Conservation (phyloP, 2,113 vertebrate genomes). For the Gasterosteus aculeatus region DNA sequence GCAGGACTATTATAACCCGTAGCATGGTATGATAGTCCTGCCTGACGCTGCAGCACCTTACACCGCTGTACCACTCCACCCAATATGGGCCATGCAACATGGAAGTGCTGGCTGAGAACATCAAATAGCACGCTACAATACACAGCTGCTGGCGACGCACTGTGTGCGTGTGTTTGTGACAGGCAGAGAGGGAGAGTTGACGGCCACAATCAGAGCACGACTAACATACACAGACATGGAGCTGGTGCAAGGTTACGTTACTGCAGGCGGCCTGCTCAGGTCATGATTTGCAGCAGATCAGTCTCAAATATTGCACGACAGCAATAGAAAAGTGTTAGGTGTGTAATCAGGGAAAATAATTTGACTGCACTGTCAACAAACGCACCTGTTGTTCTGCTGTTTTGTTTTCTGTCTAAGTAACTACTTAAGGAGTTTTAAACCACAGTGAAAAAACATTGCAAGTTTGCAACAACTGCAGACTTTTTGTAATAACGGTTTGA, state of each 20-base stretch:
- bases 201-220: constrained; percentile 40
- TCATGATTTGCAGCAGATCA: too few relatives aligned
- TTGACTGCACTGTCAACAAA: neutral
- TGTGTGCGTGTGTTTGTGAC: constrained; percentile 22
- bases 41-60: constrained; percentile 1
- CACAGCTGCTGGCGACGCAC: constrained; percentile 50
- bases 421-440: too few relatives aligned
- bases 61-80: constrained; percentile 18
- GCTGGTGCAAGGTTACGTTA: constrained; percentile 25
- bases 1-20: too few relatives aligned
- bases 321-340: too few relatives aligned
- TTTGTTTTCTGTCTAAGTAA: too few relatives aligned
- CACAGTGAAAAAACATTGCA: neutral
- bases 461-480: neutral
- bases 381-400: too few relatives aligned
- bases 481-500: neutral
- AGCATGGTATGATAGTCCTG: too few relatives aligned
- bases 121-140: constrained; percentile 41
- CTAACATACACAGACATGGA: constrained; percentile 41
- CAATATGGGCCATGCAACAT: constrained; percentile 54
- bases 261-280: constrained; percentile 9
- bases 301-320: too few relatives aligned
- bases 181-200: constrained; percentile 9
- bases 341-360: too few relatives aligned
- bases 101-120: constrained; percentile 41